These are phyloP conservation scores for Holcopasites calliopsidis DNA, from an alignment of 1,140 invertebrate genomes.

Conservation along the genomic window DNA sequence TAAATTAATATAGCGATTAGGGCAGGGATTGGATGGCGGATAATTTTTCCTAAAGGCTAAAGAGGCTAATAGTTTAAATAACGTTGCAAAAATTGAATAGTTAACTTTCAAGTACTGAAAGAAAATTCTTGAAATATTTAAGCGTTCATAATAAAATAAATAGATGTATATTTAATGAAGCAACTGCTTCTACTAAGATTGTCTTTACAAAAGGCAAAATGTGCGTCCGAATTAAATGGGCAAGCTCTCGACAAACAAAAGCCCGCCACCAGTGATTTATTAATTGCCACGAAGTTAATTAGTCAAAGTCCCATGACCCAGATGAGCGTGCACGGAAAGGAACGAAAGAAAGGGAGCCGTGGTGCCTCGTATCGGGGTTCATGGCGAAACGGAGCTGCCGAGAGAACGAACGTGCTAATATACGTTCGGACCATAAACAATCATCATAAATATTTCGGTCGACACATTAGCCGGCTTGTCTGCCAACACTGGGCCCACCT, in stretches of 20 bases:
- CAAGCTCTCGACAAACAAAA: slow-evolving; percentile 5
- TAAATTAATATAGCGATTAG: too few species aligned
- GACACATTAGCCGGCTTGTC: slow-evolving; percentile 75
- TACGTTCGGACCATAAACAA: slow-evolving; percentile 77
- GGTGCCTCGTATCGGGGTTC: background rate
- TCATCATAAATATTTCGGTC: slow-evolving; percentile 78
- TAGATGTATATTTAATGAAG: too few species aligned
- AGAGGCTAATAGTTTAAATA: too few species aligned
- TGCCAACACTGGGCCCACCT: slow-evolving; percentile 70
- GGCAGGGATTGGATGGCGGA: too few species aligned
- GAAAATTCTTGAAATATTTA: too few species aligned
- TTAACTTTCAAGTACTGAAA: too few species aligned
- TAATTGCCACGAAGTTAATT: slow-evolving; percentile 60
- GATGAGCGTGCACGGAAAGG: slow-evolving; percentile 36
- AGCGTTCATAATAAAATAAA: too few species aligned
- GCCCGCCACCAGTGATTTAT: slow-evolving; percentile 46
- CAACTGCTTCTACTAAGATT: too few species aligned
- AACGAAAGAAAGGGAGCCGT: background rate
- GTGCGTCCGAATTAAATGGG: background rate
- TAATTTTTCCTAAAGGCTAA: too few species aligned
- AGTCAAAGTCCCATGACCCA: slow-evolving; percentile 42
- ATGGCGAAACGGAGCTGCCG: slow-evolving; percentile 12
- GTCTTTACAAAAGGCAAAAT: too few species aligned
- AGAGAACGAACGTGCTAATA: slow-evolving; percentile 74
- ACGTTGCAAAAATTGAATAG: too few species aligned